Evolutionary conservation across 2,888 invertebrate genomes (phyloP).

Genomic region (Melieria omissa): DNA sequence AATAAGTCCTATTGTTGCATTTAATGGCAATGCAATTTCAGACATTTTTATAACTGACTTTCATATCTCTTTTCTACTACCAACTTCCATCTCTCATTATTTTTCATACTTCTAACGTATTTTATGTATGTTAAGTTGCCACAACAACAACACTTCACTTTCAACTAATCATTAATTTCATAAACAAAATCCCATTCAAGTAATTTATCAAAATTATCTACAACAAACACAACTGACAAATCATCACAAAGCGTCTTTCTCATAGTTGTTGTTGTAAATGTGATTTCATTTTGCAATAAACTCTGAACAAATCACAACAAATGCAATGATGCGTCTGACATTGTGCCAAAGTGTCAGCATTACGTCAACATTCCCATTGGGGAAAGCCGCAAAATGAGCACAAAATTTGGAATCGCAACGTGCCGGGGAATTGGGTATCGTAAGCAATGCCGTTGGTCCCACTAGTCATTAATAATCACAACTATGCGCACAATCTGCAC

Average conservation of each 20-base stretch:
- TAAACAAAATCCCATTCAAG: not conserved
- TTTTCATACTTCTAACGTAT: too few relatives aligned
- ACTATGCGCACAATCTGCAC: not conserved
- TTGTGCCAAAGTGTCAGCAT: not conserved
- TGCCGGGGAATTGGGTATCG: not conserved
- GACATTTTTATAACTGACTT: too few relatives aligned
- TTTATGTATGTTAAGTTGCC: not conserved
- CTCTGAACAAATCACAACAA: not conserved
- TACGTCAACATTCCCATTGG: too few relatives aligned
- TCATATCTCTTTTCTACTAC: too few relatives aligned
- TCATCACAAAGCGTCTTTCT: constrained; percentile 26
- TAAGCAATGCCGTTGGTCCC: not conserved
- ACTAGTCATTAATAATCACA: constrained; percentile 28
- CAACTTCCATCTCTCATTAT: too few relatives aligned
- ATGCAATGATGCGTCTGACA: not conserved
- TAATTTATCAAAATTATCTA: constrained; percentile 46
- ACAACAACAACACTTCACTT: not conserved
- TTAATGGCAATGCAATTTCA: too few relatives aligned
- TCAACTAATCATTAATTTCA: constrained; percentile 5
- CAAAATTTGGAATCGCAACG: not conserved
- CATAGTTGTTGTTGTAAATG: not conserved
- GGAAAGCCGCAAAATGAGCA: not conserved
- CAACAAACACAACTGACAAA: constrained; percentile 23
- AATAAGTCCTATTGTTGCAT: too few relatives aligned
- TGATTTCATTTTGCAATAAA: not conserved